Conservation (phyloP, 2,113 vertebrate genomes). For the Xiphorhynchus elegans region DNA sequence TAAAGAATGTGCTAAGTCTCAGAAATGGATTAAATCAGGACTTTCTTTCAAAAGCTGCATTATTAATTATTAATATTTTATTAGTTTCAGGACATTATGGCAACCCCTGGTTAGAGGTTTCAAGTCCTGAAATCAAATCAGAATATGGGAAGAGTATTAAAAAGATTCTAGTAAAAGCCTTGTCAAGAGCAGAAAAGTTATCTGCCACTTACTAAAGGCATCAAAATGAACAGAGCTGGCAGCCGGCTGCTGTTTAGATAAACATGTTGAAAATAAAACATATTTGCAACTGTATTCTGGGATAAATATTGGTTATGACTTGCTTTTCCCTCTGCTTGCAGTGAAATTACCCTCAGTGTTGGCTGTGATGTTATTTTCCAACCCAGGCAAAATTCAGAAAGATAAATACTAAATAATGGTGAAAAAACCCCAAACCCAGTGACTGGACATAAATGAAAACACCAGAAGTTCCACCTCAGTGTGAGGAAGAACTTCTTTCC, state of each 20-base stretch:
- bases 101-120: slow-evolving; percentile 41
- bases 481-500: neutral
- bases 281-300: neutral
- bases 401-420: neutral
- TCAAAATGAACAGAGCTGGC: neutral
- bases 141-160: neutral
- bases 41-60: slow-evolving; percentile 36
- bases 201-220: neutral
- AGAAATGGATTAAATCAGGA: neutral
- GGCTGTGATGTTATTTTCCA: neutral
- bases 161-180: neutral
- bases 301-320: neutral
- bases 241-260: neutral
- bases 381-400: neutral
- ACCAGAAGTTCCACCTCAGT: neutral
- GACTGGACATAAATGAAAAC: neutral
- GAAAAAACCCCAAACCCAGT: neutral
- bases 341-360: neutral
- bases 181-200: neutral
- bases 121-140: slow-evolving; percentile 41
- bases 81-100: slow-evolving; percentile 34
- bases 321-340: neutral
- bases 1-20: slow-evolving; percentile 25
- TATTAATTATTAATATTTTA: slow-evolving; percentile 19
- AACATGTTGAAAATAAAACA: neutral